Conservation (phyloP, 2,113 vertebrate genomes). For the Channa maculata region DNA sequence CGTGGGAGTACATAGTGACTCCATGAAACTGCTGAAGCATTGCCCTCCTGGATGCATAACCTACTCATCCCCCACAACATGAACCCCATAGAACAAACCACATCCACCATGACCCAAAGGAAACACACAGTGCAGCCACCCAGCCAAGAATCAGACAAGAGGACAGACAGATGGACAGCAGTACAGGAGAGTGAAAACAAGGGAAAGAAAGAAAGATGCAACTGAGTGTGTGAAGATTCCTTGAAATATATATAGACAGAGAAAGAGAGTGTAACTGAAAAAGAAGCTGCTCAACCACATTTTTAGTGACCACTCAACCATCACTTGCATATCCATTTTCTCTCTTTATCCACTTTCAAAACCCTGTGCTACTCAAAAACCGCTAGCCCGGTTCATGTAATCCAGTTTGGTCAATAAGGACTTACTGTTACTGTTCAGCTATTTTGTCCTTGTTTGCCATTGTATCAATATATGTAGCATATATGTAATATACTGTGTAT, state of each 20-base stretch:
- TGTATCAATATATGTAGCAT: not conserved
- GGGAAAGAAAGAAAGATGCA: constrained; percentile 69
- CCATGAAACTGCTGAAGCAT: constrained; percentile 91
- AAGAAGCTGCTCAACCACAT: constrained; percentile 11
- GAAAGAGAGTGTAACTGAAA: constrained; percentile 17
- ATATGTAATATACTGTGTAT: not conserved
- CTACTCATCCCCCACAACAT: constrained; percentile 81
- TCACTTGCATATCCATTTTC: constrained; percentile 5
- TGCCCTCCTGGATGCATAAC: constrained; percentile 88
- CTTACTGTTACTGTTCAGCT: constrained; percentile 4
- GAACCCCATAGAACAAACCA: constrained; percentile 73
- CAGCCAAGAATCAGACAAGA: constrained; percentile 43
- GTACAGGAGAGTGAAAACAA: constrained; percentile 71
- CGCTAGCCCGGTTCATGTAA: not conserved
- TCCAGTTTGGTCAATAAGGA: constrained; percentile 3
- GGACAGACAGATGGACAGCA: constrained; percentile 70
- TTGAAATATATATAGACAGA: constrained; percentile 55
- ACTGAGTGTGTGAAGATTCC: constrained; percentile 62
- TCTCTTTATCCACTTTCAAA: constrained; percentile 14
- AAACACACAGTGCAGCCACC: constrained; percentile 23
- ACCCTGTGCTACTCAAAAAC: constrained; percentile 13
- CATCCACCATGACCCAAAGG: constrained; percentile 28
- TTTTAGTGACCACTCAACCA: constrained; percentile 46
- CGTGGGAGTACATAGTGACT: constrained; percentile 89
- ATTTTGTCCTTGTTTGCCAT: not conserved